Evolutionary conservation across 2,888 invertebrate genomes (phyloP).

Genomic region (Cheilosia grossa): DNA sequence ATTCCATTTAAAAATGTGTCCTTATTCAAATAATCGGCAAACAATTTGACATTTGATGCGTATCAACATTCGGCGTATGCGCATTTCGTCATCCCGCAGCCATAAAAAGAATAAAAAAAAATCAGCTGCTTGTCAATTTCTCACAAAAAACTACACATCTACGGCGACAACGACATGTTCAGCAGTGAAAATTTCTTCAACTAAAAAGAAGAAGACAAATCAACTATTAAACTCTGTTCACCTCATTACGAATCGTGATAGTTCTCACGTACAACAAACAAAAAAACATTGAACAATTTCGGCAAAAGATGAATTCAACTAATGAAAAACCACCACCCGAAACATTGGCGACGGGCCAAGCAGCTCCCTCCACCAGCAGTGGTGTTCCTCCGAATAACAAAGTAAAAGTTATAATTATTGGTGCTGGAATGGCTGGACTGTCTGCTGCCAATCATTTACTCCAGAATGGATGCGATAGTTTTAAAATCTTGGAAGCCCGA

Average conservation of each 20-base stretch:
- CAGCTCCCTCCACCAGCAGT: constrained; percentile 78
- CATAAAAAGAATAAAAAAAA: constrained; percentile 24
- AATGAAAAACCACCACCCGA: constrained; percentile 78
- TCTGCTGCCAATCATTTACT: constrained; percentile 92
- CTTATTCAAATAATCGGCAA: neutral
- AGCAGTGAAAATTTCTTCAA: constrained; percentile 35
- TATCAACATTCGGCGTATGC: constrained; percentile 44
- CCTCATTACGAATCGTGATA: neutral
- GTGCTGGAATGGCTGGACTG: constrained; percentile 91
- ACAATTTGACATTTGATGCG: constrained; percentile 13
- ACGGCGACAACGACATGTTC: constrained; percentile 31
- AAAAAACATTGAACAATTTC: neutral
- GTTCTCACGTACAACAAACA: constrained; percentile 18
- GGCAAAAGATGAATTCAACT: constrained; percentile 74
- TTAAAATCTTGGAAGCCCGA: constrained; percentile 91
- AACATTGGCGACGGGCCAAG: constrained; percentile 45
- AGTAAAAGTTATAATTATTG: constrained; percentile 91
- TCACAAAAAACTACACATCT: constrained; percentile 18
- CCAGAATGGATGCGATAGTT: constrained; percentile 91
- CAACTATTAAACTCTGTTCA: constrained; percentile 11
- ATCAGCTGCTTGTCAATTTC: constrained; percentile 54
- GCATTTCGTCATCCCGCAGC: constrained; percentile 20
- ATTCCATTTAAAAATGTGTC: constrained; percentile 7
- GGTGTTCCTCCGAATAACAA: constrained; percentile 77
- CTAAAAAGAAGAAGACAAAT: constrained; percentile 16